Percentiles rank a stretch among this genome's conserved stretches.
These are phyloP conservation scores for Syrrhaptes paradoxus DNA, from an alignment of 2,113 vertebrate species.

Conservation along the genomic window DNA sequence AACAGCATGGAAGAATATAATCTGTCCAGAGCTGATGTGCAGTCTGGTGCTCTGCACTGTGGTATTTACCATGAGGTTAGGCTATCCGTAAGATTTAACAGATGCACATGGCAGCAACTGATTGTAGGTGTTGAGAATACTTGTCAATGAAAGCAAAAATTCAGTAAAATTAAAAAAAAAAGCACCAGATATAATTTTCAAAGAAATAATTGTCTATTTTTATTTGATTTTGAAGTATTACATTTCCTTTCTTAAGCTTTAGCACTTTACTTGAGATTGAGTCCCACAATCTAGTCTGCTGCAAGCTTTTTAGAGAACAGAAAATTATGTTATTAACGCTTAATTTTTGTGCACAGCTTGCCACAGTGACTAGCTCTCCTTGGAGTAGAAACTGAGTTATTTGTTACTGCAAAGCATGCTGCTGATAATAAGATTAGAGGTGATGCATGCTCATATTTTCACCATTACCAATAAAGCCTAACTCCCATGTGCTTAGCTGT, in stretches of 20 bases:
- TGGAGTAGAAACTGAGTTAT: neutral
- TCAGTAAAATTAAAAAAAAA: neutral
- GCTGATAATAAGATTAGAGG: slow-evolving; percentile 23
- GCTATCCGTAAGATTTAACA: neutral
- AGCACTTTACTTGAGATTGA: neutral
- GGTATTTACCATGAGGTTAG: neutral
- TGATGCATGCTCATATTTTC: neutral
- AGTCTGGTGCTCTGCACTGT: neutral
- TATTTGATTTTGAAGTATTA: neutral
- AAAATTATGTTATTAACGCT: neutral
- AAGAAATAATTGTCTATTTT: neutral
- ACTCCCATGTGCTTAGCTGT: neutral
- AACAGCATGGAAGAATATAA: neutral
- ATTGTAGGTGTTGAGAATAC: neutral
- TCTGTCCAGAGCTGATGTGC: neutral
- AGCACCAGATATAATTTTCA: neutral
- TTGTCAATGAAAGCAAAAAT: neutral
- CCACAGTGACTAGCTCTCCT: neutral
- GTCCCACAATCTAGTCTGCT: neutral
- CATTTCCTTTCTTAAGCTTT: neutral
- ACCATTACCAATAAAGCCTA: neutral
- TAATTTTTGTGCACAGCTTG: slow-evolving; percentile 32
- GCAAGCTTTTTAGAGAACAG: neutral
- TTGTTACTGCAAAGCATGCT: neutral
- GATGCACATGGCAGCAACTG: neutral